Conservation (phyloP, 2,113 vertebrate genomes). For the Corythoichthys haematopterus region DNA sequence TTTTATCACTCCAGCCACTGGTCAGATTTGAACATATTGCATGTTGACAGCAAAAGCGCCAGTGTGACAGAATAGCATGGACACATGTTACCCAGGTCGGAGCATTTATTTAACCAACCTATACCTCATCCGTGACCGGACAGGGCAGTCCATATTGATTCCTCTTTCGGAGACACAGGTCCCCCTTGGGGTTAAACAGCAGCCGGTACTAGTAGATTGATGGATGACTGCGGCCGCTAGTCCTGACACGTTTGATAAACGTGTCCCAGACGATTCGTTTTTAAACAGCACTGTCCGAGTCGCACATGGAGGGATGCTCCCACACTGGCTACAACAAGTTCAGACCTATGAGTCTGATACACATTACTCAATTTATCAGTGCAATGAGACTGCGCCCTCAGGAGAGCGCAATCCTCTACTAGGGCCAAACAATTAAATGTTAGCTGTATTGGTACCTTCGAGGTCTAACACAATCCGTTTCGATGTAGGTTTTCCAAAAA, state of each 20-base stretch:
- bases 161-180: conserved; percentile 50
- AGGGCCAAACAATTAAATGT: not conserved
- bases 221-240: conserved; percentile 45
- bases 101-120: conserved; percentile 35
- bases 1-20: conserved; percentile 36
- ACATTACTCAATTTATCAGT: conserved; percentile 27
- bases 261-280: conserved; percentile 46
- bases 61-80: conserved; percentile 26
- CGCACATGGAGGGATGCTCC: conserved; percentile 36
- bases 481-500: no score
- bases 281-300: conserved; percentile 55
- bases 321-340: conserved; percentile 49
- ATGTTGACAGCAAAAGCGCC: not conserved
- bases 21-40: conserved; percentile 17
- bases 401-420: not conserved
- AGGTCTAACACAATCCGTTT: not conserved
- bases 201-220: conserved; percentile 30
- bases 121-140: conserved; percentile 40
- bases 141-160: conserved; percentile 54
- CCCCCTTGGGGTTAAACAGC: conserved; percentile 56
- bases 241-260: conserved; percentile 65
- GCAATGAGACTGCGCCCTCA: conserved; percentile 1
- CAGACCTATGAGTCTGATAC: conserved; percentile 28
- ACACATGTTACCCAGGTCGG: conserved; percentile 31
- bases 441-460: not conserved